Conservation (phyloP, 2,113 vertebrate genomes). For the Malurus melanocephalus region DNA sequence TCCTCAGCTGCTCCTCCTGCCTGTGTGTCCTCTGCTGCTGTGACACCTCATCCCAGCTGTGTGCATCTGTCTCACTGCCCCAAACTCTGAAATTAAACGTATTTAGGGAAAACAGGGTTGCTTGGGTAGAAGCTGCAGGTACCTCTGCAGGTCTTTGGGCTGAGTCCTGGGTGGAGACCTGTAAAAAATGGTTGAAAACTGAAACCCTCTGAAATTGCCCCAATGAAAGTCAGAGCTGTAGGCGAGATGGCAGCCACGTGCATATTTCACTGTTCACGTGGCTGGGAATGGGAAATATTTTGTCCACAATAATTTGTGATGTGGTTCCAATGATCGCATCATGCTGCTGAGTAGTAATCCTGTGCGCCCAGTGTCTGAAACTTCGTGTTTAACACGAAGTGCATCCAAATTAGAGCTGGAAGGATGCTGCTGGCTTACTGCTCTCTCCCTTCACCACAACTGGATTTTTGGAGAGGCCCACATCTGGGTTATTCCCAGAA, state of each 20-base stretch:
- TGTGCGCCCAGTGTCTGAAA: neutral
- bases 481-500: neutral
- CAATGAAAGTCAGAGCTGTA: neutral
- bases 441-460: neutral
- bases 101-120: rapidly evolving
- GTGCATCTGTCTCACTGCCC: neutral
- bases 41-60: neutral
- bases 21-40: neutral
- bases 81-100: neutral
- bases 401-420: neutral
- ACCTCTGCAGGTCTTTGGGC: neutral
- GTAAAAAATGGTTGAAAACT: neutral
- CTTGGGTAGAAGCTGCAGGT: neutral
- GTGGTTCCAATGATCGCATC: neutral
- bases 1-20: neutral
- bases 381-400: neutral
- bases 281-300: neutral
- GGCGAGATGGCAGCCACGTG: rapidly evolving
- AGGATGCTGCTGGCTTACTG: neutral
- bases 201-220: neutral
- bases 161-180: neutral
- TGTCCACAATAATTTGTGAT: neutral
- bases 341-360: neutral
- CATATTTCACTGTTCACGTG: rapidly evolving
- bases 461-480: neutral